phyloP scores from a whole-genome alignment of 30 jellyfish, hydroid and myxozoan genomes.

The Mastigias papua region DNA sequence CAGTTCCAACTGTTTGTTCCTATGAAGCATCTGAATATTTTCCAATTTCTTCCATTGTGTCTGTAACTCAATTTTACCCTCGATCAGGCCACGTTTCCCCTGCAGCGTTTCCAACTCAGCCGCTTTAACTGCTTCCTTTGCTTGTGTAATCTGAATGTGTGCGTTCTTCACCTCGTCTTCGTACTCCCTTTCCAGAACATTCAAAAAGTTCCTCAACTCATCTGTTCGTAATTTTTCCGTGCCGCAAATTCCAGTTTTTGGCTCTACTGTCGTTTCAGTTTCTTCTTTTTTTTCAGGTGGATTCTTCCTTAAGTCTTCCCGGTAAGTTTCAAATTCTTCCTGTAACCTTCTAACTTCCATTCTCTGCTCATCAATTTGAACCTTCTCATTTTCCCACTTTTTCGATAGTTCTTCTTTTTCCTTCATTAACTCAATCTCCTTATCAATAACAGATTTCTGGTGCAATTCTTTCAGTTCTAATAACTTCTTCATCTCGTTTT shows the following conservation, averaged over 20 bases:
- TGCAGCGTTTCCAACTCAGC: constrained; percentile 93
- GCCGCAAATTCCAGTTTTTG: constrained; percentile 21
- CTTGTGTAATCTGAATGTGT: constrained; percentile 83
- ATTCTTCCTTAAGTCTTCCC: constrained; percentile 33
- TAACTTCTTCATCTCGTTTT: constrained; percentile 82
- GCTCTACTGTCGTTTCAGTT: constrained; percentile 25
- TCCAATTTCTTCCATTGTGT: constrained; percentile 91
- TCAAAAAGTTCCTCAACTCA: constrained; percentile 66
- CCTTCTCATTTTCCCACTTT: constrained; percentile 74
- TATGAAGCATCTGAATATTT: constrained; percentile 71
- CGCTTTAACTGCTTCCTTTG: constrained; percentile 85
- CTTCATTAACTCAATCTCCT: constrained; percentile 75
- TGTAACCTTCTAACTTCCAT: constrained; percentile 86
- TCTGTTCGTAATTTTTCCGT: constrained; percentile 37
- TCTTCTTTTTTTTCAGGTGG: constrained; percentile 39
- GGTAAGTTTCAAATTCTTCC: constrained; percentile 73
- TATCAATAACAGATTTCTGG: constrained; percentile 70
- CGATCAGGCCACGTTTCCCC: constrained; percentile 89
- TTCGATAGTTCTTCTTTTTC: constrained; percentile 86
- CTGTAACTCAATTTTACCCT: constrained; percentile 87
- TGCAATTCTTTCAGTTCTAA: constrained; percentile 80
- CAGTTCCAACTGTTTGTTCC: constrained; percentile 79
- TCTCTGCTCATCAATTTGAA: constrained; percentile 79
- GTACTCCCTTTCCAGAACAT: constrained; percentile 77
- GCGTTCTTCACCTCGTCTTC: constrained; percentile 91